Base-by-base conservation (phyloP, 2,113 vertebrate genomes). In the Fregetta grallaria region DNA sequence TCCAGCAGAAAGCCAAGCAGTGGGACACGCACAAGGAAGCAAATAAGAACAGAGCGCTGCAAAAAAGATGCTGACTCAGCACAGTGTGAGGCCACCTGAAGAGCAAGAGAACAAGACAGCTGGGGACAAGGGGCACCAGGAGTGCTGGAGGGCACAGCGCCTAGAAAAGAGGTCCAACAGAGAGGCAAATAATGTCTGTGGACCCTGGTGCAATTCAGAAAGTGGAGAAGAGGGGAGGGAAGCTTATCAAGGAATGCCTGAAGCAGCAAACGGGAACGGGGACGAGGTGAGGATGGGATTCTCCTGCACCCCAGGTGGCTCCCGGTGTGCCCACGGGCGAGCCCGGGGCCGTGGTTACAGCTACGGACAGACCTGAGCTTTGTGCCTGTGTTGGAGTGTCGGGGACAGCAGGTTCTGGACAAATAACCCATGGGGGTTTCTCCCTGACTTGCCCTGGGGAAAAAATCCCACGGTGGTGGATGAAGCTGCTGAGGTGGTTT, bases 291-390 rank as follows among this genome's bases (percentile, higher is more conserved):
- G 56, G 29, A 34, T 1, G 11, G n/a, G 40, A 27, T 34, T 19
- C 29, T 65, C n/a, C 58, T 30, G 40, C n/a, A 17, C 34, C 18
- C 27, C 4, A 2, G 11, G 32, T 5, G 9, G 15, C 36, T 75
- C 15, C 18, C 1, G 1, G 7, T 21, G n/a, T 49, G 52, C 25
- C 53, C 84, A 42, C 1, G 4, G 20, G 32, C 0, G 4, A 45
- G 32, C 73, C 32, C 1, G 0, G 18, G 38, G 45, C 55, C 0
- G 0, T 2, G 1, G 36, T 11, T 44, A 26, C 73, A 38, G 38
- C 38, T 22, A 27, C 1, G 2, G 27, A 15, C 12, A 17, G 26
- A 53, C 14, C 12, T 34, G 34, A 88, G 47, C n/a, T 72, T 71
- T 2, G 2, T 17, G 10, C 5, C 85, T 56, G 21, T 9, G 23